Percentiles rank a stretch among this genome's conserved stretches.
These are phyloP conservation scores for Clarias platycephalus DNA, from an alignment of 2,797 vertebrate genomes.

Conservation along the genomic window DNA sequence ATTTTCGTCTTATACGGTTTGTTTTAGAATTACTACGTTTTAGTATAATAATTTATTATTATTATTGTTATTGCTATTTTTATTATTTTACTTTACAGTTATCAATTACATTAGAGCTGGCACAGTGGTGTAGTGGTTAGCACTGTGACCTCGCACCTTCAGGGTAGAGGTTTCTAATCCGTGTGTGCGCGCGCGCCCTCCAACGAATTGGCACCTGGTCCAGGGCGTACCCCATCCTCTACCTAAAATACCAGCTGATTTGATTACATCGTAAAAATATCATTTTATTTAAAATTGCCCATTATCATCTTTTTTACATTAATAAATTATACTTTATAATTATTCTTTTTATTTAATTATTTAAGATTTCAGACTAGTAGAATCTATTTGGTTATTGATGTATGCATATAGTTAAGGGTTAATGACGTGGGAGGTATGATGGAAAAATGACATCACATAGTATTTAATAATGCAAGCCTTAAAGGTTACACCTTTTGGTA, in stretches of 20 bases:
- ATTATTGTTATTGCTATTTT: no score
- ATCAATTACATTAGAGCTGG: no score
- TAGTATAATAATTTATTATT: not conserved
- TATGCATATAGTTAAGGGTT: not conserved
- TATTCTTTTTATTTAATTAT: not conserved
- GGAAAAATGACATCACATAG: not conserved
- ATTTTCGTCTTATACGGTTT: not conserved
- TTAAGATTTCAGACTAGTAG: not conserved
- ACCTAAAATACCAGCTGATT: not conserved
- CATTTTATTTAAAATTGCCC: not conserved
- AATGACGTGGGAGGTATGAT: not conserved
- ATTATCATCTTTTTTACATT: not conserved
- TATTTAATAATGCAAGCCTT: not conserved
- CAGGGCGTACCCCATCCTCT: no score
- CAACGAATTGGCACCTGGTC: no score
- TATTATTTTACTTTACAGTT: no score
- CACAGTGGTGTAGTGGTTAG: no score
- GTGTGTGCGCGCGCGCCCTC: no score
- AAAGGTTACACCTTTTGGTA: not conserved
- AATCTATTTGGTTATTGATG: not conserved
- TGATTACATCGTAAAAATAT: not conserved
- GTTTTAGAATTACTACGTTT: not conserved
- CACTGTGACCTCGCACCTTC: no score
- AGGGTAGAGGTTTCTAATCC: no score
- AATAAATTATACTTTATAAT: not conserved